Evolutionary conservation across 2,888 invertebrate species (phyloP), one percentile per base, ranked within the genome.

Genomic region (Zygaena filipendulae): DNA sequence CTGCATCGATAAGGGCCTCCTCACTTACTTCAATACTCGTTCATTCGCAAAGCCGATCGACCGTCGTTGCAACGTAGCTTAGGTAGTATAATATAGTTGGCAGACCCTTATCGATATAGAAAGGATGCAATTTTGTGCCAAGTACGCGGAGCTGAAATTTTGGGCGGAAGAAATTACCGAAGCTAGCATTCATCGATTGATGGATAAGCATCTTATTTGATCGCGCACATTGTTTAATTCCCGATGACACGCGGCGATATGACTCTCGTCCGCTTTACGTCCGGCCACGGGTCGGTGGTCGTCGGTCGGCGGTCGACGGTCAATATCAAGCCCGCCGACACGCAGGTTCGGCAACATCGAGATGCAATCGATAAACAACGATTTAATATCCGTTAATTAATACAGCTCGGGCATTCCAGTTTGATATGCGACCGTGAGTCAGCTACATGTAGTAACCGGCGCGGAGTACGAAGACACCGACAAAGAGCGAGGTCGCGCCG

Each of bases 311-410:
- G n/a, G 45, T 60, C 56, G 55, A 55, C 57, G 52, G 43, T 47
- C 39, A 54, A 56, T 59, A 61, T 69, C 66, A 61, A 61, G 70
- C 58, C 64, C 50, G 61, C 69, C 71, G 70, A 54, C 59, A 52
- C 59, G 53, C 67, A 57, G 61, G 75, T 75, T 77, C 72, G 72
- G 69, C 77, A 75, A 74, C 68, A 62, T 59, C 62, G 66, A 75
- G 74, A 77, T 79, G 62, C 52, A 58, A 49, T 54, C 68, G 77
- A 75, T 79, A 77, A 79, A 75, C 62, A 70, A 66, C 66, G 66
- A 68, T 77, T 74, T 72, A 70, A 77, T 72, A 74, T 72, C 66
- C 70, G 75, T 77, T 79, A 77, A 79, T 77, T 75, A 77, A 79
- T 75, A 71, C 74, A 60, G 66, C 59, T 61, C 67, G 59, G 64